Conservation (phyloP, 2,797 vertebrate genomes). For the Sebastes hubbsi region DNA sequence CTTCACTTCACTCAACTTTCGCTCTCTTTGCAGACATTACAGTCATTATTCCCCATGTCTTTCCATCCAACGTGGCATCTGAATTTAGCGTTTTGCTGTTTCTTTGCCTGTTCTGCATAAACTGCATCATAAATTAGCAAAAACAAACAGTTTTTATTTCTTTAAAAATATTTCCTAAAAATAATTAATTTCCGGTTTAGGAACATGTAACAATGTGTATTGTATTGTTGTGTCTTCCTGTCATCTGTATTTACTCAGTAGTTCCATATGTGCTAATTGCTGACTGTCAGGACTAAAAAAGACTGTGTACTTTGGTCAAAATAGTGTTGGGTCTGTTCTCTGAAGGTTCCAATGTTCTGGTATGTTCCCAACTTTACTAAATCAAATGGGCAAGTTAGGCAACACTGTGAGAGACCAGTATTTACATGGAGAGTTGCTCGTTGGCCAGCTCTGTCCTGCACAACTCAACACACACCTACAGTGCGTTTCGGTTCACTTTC, state of each 20-base stretch:
- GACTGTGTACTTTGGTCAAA: neutral
- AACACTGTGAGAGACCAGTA: neutral
- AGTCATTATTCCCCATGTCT: neutral
- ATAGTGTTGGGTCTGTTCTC: neutral
- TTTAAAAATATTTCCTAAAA: neutral
- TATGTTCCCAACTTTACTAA: neutral
- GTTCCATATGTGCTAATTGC: neutral
- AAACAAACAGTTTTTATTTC: neutral
- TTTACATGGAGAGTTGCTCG: neutral
- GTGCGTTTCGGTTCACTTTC: neutral
- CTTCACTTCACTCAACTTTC: neutral
- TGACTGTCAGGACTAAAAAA: neutral
- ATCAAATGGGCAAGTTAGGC: neutral
- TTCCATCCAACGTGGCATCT: neutral
- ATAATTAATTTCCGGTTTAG: neutral
- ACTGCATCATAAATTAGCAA: neutral
- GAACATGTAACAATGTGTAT: neutral
- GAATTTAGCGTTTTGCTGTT: neutral
- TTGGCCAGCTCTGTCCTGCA: neutral
- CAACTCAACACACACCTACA: neutral
- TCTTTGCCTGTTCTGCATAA: neutral
- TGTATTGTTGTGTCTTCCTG: neutral
- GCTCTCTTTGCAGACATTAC: neutral
- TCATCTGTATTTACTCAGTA: neutral
- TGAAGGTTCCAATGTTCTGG: neutral